Conservation (phyloP, 2,113 vertebrate species). For the Neodon shergylaensis region DNA sequence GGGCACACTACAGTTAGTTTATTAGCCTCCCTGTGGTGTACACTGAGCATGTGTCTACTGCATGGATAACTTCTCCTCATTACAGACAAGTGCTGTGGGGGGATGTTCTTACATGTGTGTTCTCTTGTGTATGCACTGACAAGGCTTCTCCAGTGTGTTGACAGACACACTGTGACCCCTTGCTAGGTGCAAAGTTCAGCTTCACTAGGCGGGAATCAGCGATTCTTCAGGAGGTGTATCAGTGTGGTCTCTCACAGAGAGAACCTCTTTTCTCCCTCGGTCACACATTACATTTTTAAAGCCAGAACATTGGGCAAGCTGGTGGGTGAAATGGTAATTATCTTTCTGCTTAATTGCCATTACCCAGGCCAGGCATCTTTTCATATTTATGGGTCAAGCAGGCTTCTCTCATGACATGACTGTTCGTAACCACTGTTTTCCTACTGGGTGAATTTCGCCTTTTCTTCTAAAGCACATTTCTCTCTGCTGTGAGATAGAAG, state of each 20-base stretch:
- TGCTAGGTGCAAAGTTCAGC: background rate
- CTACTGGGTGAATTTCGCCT: background rate
- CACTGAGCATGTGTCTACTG: background rate
- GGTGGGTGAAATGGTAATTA: background rate
- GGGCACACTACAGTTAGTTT: background rate
- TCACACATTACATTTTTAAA: background rate
- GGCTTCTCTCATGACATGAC: background rate
- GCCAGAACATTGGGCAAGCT: conserved; percentile 2
- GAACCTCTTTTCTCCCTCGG: background rate
- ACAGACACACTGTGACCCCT: background rate
- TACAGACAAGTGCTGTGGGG: background rate
- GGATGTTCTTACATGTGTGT: background rate
- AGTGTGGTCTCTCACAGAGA: background rate
- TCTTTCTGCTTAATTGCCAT: background rate
- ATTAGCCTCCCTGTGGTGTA: background rate
- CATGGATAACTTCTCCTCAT: background rate
- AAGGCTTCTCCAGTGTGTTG: background rate
- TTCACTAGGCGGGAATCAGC: background rate
- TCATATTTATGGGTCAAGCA: background rate
- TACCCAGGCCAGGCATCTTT: background rate
- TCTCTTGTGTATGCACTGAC: background rate
- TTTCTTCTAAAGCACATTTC: background rate
- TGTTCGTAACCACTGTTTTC: background rate
- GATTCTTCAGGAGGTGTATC: background rate
- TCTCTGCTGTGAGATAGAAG: background rate